Conservation (phyloP, 2,888 invertebrate genomes). For the Megastigmus dorsalis region DNA sequence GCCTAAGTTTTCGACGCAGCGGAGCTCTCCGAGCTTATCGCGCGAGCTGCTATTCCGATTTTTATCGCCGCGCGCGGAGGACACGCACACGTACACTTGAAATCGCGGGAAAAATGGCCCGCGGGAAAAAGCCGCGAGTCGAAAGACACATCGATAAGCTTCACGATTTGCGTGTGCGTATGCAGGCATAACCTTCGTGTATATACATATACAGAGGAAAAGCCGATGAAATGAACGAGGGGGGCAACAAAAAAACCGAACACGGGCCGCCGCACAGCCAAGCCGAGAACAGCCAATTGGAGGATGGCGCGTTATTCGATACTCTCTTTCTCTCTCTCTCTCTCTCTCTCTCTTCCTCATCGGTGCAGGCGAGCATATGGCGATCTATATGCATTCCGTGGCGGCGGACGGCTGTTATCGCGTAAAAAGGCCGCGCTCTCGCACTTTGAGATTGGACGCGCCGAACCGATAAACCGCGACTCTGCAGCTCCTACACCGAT, state of each 20-base stretch:
- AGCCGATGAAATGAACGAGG: constrained; percentile 8
- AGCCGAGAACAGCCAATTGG: constrained; percentile 22
- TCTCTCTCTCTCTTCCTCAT: too few relatives aligned
- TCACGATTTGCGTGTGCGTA: not conserved
- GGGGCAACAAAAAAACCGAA: too few relatives aligned
- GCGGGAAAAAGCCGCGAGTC: not conserved
- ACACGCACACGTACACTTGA: too few relatives aligned
- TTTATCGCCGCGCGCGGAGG: constrained; percentile 26
- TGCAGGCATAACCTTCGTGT: constrained; percentile 24
- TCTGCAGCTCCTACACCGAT: too few relatives aligned
- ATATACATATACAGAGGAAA: too few relatives aligned
- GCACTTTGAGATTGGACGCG: constrained; percentile 20
- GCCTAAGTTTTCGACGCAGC: constrained; percentile 11
- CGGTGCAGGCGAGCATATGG: too few relatives aligned
- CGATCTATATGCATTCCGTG: not conserved
- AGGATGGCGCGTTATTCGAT: constrained; percentile 7
- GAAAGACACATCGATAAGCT: too few relatives aligned
- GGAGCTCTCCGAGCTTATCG: constrained; percentile 33
- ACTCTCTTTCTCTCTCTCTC: too few relatives aligned
- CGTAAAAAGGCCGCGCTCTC: constrained; percentile 4
- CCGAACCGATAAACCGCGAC: not conserved
- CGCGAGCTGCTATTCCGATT: constrained; percentile 5
- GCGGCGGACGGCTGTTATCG: too few relatives aligned
- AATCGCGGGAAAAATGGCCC: too few relatives aligned
- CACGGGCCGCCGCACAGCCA: too few relatives aligned